Evolutionary conservation across 2,113 vertebrate species (phyloP), one percentile per base, ranked within the genome.

Genomic region (Percina caprodes): DNA sequence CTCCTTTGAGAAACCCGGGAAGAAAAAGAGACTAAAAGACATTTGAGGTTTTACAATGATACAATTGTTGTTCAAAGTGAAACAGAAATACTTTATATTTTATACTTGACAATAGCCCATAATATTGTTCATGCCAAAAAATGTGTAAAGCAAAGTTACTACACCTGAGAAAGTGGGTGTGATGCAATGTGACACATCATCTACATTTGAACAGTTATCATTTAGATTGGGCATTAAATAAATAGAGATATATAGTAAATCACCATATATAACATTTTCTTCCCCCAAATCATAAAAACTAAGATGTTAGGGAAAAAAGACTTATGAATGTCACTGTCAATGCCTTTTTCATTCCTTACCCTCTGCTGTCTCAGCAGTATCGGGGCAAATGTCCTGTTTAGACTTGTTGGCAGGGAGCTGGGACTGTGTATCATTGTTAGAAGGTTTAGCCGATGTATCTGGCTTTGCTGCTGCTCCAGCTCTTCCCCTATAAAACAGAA

Each of bases 401-500:
- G 78, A 65, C 83, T 84, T 93, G 78, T 49, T 79, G 48, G 79
- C 26, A 8, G 59, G 39, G 35, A 69, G 51, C 54, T 78, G 78
- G 9, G 66, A 35, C 77, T 54, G 82, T 1, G 5, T 48, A 30
- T 26, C 30, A 18, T 54, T 76, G 16, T 2, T 79, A 26, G 66
- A n/a, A 30, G 60, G 48, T 68, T 63, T 83, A 15, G 51, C 19
- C 26, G 21, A 49, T 60, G 67, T 79, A 3, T 71, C 69, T 8
- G 68, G 35, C 52, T 61, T 86, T 9, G 56, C 42, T 51, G 23
- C 65, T 72, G 88, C 84, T 82, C 15, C 83, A 80, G 70, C 39
- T 73, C 90, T 85, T 82, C 96, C 92, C 85, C 94, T 95, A 62
- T 80, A 93, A 93, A 92, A 58, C 14, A 62, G 21, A 79, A 60